These are phyloP conservation scores for Alexandromys fortis DNA, from an alignment of 2,113 vertebrate genomes.

Conservation along the genomic window DNA sequence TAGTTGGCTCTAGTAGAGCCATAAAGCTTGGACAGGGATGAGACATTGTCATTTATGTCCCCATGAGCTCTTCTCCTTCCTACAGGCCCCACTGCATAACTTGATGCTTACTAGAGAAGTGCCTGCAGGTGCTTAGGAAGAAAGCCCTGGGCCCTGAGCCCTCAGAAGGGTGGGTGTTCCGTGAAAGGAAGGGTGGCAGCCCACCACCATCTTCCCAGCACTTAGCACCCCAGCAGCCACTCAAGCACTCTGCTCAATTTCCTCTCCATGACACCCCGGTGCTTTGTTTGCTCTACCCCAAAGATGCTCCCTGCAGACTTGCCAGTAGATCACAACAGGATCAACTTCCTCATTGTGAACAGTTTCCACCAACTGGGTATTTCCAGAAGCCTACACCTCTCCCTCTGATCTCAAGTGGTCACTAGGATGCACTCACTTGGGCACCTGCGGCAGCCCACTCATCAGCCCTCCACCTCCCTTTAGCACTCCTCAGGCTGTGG, in stretches of 20 bases:
- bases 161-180: background rate
- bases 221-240: background rate
- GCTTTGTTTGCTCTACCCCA: background rate
- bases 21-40: background rate
- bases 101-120: background rate
- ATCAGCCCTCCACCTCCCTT: background rate
- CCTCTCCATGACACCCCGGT: background rate
- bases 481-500: background rate
- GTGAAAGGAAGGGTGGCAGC: background rate
- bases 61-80: background rate
- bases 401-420: background rate
- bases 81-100: background rate
- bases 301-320: background rate
- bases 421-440: background rate
- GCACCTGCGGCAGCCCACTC: background rate
- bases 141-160: too few species aligned
- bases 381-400: background rate
- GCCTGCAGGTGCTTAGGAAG: background rate
- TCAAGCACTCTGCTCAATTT: background rate
- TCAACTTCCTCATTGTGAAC: background rate
- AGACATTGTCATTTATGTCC: background rate
- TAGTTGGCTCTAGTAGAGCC: background rate
- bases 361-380: background rate
- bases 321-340: background rate
- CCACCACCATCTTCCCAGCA: too few species aligned